Evolutionary conservation across 1,140 invertebrate species (phyloP).

Genomic region (Aleiodes sp.): DNA sequence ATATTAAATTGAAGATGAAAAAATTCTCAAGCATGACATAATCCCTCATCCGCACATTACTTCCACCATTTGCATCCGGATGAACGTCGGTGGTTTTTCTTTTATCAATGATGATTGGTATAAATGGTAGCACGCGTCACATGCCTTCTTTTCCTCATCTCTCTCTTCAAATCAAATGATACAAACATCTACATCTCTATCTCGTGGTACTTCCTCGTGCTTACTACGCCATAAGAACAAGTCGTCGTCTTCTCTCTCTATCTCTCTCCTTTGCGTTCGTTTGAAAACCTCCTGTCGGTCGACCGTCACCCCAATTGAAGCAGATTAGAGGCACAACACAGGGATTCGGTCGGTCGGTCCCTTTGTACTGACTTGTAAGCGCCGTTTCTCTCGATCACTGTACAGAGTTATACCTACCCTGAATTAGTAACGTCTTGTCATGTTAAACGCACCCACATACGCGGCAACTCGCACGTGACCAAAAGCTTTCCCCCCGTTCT

Average conservation of each 20-base stretch:
- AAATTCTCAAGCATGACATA: not conserved
- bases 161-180: not conserved
- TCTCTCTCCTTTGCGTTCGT: not conserved
- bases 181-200: not conserved
- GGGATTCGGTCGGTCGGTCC: constrained; percentile 60
- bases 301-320: constrained; percentile 57
- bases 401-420: constrained; percentile 50
- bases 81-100: constrained; percentile 54
- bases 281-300: constrained; percentile 34
- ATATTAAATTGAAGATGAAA: not conserved
- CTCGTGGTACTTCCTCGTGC: not conserved
- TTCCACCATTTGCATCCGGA: constrained; percentile 52
- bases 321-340: constrained; percentile 58
- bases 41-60: not conserved
- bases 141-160: constrained; percentile 47
- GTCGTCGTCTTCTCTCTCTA: no score
- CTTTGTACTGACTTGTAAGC: constrained; percentile 51
- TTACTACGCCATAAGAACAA: constrained; percentile 2
- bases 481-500: constrained; percentile 20
- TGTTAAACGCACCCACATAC: constrained; percentile 56
- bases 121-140: constrained; percentile 65
- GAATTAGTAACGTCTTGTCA: constrained; percentile 63
- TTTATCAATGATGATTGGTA: constrained; percentile 65
- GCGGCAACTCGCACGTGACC: constrained; percentile 45
- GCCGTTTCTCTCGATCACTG: constrained; percentile 20